A percentile compares a stretch with the other conserved stretches of the same genome.
phyloP scores from a whole-genome alignment of 2,797 vertebrate species.

The Odontamblyopus lacepedii region DNA sequence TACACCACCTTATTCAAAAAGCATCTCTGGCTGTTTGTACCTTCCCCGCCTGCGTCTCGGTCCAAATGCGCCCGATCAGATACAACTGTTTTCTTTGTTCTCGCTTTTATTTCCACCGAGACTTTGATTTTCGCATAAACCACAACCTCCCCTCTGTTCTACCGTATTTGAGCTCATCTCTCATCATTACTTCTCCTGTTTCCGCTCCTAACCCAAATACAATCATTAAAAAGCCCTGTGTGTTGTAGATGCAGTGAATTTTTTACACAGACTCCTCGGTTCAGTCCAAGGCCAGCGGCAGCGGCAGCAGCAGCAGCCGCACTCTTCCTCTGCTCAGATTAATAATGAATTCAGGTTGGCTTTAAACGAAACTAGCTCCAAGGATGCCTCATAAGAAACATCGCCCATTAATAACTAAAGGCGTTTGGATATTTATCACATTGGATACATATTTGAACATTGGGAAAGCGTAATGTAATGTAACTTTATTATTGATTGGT shows the following conservation, averaged over 20 bases:
- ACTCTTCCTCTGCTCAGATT: slow-evolving; percentile 66
- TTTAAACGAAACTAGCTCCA: slow-evolving; percentile 45
- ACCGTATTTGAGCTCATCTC: slow-evolving; percentile 8
- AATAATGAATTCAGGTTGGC: slow-evolving; percentile 74
- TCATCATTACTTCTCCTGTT: slow-evolving; percentile 47
- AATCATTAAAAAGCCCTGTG: slow-evolving; percentile 52
- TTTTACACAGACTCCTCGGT: slow-evolving; percentile 61
- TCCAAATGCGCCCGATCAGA: background rate
- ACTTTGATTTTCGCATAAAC: background rate
- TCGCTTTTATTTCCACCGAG: slow-evolving; percentile 3
- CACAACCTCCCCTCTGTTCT: background rate
- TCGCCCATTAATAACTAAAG: slow-evolving; percentile 19
- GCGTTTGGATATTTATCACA: slow-evolving; percentile 14
- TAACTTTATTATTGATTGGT: background rate
- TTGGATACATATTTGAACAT: background rate
- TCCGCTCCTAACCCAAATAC: slow-evolving; percentile 54
- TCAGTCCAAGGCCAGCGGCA: slow-evolving; percentile 61
- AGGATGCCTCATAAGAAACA: slow-evolving; percentile 47
- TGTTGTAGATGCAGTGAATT: slow-evolving; percentile 34
- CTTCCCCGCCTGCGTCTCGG: background rate
- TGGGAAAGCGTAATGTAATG: background rate
- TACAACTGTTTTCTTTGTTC: slow-evolving; percentile 3
- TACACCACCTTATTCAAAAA: background rate
- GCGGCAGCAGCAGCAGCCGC: slow-evolving; percentile 31
- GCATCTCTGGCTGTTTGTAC: background rate